Base-by-base conservation (phyloP, 2,797 vertebrate genomes). In the Pangasius djambal region DNA sequence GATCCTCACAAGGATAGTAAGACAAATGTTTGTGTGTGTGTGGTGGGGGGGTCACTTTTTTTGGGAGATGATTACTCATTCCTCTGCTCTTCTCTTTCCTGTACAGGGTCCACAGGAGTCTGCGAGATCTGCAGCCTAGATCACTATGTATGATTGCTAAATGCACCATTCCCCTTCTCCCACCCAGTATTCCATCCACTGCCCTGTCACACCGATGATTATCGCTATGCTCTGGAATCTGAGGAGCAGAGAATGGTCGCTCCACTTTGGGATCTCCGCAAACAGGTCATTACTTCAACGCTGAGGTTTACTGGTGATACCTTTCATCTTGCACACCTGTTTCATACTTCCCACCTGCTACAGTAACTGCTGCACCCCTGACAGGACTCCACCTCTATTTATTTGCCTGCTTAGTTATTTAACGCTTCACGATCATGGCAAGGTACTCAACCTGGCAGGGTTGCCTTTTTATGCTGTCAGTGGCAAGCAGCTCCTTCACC, bases 401-500 rank as follows among this genome's bases (percentile, higher is more conserved):
- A 37, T 81, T 70, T 34, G 10, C 78, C 31, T 86, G 81, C 88
- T 86, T 89, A 52, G 20, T 69, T 55, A 34, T 31, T 88, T 87
- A 86, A 18, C 55, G 34, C 69, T 72, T 81, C 83, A 61, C 61
- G 63, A 83, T 88, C 88, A 92, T 92, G 91, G 87, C 89, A 52
- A 89, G 74, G 86, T 81, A 63, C 59, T 89, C 85, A 57, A 91
- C 95, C 95, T 91, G 95, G 95, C 95, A 93, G 92, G 96, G 95
- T 93, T 96, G 96, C 93, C 95, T 98, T 93, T 93, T 97, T 92
- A 93, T 98, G 89, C 92, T 98, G 92, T 95, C 97, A 31, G 94
- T 97, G 89, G 95, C 96, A 94, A 95, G 97, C 90, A 94, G 97
- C 89, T 95, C 96, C 3, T 87, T 96, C 90, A 95, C 96, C 92